These are phyloP conservation scores for Ictidomys tridecemlineatus DNA, from an alignment of 2,113 vertebrate genomes.

Conservation along the genomic window DNA sequence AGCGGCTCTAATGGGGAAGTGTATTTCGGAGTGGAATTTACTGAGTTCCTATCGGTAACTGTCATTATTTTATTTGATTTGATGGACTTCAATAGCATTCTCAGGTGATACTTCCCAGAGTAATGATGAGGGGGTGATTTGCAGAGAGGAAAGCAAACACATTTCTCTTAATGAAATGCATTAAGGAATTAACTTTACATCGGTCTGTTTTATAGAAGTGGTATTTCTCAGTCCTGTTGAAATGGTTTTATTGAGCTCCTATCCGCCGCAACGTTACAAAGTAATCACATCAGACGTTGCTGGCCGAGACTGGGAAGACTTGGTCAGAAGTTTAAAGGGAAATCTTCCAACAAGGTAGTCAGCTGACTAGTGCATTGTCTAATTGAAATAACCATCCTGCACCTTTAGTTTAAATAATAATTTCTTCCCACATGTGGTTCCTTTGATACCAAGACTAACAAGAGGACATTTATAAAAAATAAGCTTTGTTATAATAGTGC, in stretches of 20 bases:
- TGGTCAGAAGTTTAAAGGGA: conserved; percentile 32
- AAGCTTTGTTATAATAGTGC: conserved; percentile 18
- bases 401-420: neutral
- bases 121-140: conserved; percentile 43
- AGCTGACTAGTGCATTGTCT: neutral
- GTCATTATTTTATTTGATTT: conserved; percentile 60
- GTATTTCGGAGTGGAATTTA: conserved; percentile 12
- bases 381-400: conserved; percentile 30
- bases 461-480: conserved; percentile 45
- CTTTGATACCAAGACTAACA: conserved; percentile 42
- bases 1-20: neutral
- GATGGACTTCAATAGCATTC: conserved; percentile 16
- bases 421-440: neutral
- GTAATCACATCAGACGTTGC: conserved; percentile 24
- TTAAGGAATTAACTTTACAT: conserved; percentile 69
- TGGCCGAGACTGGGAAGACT: neutral
- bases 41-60: neutral
- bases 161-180: conserved; percentile 68
- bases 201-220: conserved; percentile 35
- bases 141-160: conserved; percentile 53
- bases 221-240: conserved; percentile 46
- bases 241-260: conserved; percentile 53
- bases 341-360: neutral
- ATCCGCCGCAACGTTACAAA: neutral
- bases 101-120: neutral